Evolutionary conservation across 2,888 invertebrate genomes (phyloP), one percentile per base, ranked within the genome.

Genomic region (Melikaiella ostensackeni): DNA sequence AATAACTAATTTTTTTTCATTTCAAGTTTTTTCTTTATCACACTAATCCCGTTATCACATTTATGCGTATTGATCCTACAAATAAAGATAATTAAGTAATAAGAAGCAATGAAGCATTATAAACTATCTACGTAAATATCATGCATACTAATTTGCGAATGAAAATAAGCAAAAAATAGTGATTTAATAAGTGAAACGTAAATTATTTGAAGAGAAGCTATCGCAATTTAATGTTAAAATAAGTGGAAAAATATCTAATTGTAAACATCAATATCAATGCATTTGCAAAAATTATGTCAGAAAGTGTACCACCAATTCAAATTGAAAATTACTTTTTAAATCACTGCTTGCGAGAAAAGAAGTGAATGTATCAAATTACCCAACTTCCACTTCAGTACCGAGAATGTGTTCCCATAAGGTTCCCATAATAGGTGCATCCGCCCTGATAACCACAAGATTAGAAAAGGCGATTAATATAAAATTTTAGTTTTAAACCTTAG

Each of bases 341-440:
- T 75, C 55, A 78, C 35, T 59, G 70, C 55, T 35, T 73, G 76
- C 30, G 30, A 70, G 33, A 46, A 50, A 70, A 70, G 30, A 70
- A 70, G 50, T 70, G 70, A 19, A 50, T 70, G 50, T 33, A 70
- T 46, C 79, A 86, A 89, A 89, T 95, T 95, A 97, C 97, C 97
- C 96, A 88, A 93, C 91, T 86, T 95, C 93, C 87, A 95, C 91
- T 92, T 97, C 97, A 89, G 94, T 95, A 93, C 94, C 95, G 91
- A 97, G 94, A 88, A 95, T 93, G 92, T 94, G 95, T 93, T 99
- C 99, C 97, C 98, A 98, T 85, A 97, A 93, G 92, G 98, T 98
- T 83, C 97, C 98, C 95, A 98, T 96, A 86, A 99, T 96, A 84
- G 99, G 98, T 88, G 99, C 99, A 94, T 99, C 99, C 86, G 98